Percentiles rank a stretch among this genome's conserved stretches.
Evolutionary conservation across 2,888 invertebrate genomes (phyloP).

Genomic region (Celastrina argiolus): DNA sequence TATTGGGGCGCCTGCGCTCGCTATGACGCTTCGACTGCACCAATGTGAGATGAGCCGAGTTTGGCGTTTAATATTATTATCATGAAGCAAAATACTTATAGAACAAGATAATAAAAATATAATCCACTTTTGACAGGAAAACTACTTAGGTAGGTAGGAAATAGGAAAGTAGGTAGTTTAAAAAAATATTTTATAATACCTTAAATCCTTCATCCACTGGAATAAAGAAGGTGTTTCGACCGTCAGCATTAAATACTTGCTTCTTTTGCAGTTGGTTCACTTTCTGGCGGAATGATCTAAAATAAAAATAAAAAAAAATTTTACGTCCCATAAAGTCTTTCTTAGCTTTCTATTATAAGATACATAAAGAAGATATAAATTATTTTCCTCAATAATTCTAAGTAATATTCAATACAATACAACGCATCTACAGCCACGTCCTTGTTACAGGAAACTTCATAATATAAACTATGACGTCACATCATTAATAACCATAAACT

Average conservation of each 20-base stretch:
- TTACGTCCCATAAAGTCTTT: no score
- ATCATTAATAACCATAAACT: slow-evolving; percentile 12
- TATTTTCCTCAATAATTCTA: no score
- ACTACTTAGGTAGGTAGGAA: no score
- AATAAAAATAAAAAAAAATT: slow-evolving; percentile 7
- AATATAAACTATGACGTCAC: slow-evolving; percentile 11
- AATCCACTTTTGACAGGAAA: no score
- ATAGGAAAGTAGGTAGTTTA: background rate
- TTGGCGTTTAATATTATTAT: no score
- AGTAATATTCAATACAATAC: background rate
- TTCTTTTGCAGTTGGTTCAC: slow-evolving; percentile 85
- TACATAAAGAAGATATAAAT: no score
- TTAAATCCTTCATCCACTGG: slow-evolving; percentile 94
- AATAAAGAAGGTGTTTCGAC: slow-evolving; percentile 92
- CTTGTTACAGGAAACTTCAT: background rate
- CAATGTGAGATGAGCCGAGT: no score
- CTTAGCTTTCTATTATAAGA: no score
- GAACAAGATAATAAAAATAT: no score
- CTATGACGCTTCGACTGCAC: no score
- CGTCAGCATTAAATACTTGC: slow-evolving; percentile 86
- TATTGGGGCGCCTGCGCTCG: no score
- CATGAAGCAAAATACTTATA: no score
- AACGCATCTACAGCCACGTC: background rate
- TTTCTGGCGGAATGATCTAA: slow-evolving; percentile 85
- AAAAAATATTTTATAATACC: slow-evolving; percentile 64